Evolutionary conservation across 2,888 invertebrate species (phyloP).

Genomic region (Lapara coniferarum): DNA sequence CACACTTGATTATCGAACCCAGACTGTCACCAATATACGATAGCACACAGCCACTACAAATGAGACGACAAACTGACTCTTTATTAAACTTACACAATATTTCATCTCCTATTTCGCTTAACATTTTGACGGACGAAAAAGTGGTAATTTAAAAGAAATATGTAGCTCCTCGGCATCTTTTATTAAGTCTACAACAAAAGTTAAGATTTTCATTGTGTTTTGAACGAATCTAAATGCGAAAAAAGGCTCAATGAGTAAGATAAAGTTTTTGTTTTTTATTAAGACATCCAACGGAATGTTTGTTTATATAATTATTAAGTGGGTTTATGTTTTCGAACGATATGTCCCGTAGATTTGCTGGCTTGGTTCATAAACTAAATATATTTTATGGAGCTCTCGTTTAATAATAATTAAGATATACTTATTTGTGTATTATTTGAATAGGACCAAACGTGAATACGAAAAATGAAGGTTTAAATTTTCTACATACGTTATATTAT

Average conservation of each 20-base stretch:
- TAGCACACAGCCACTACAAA: too few species aligned
- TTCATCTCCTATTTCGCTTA: conserved; percentile 1
- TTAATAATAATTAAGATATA: too few species aligned
- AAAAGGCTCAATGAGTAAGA: background rate
- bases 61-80: background rate
- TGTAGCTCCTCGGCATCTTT: conserved; percentile 20
- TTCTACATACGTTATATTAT: too few species aligned
- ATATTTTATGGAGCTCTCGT: background rate
- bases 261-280: conserved; percentile 2
- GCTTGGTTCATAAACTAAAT: background rate
- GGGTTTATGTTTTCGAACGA: background rate
- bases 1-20: too few species aligned
- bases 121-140: conserved; percentile 21
- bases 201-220: conserved; percentile 23
- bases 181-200: conserved; percentile 25
- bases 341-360: background rate
- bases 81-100: conserved; percentile 11
- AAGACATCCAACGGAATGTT: background rate
- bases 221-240: conserved; percentile 3
- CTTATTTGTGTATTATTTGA: too few species aligned
- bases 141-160: conserved; percentile 27
- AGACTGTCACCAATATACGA: too few species aligned
- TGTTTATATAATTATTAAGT: background rate
- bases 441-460: too few species aligned
- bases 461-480: too few species aligned